Evolutionary conservation across 2,888 invertebrate genomes (phyloP).

Genomic region (Nycteola revayana): DNA sequence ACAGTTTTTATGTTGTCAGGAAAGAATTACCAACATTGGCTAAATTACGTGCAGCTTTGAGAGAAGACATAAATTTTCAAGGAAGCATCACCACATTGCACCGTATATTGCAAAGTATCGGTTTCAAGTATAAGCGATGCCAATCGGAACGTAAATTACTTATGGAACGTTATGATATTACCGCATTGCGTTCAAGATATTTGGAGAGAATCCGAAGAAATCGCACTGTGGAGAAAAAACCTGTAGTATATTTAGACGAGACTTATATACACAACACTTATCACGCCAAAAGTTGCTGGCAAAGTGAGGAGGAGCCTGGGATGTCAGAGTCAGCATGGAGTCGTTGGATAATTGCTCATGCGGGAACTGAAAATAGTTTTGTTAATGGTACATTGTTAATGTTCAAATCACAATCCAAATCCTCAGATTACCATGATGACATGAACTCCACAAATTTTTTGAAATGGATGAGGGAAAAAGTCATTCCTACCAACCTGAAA

Average conservation of each 20-base stretch:
- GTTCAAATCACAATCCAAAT: too few species aligned
- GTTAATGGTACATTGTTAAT: conserved; percentile 17
- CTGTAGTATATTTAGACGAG: too few species aligned
- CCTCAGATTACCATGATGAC: too few species aligned
- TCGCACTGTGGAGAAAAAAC: too few species aligned
- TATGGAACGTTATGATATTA: conserved; percentile 20
- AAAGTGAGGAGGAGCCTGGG: conserved; percentile 10
- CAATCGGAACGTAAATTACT: conserved; percentile 14
- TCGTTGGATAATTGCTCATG: conserved; percentile 20
- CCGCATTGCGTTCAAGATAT: conserved; percentile 19
- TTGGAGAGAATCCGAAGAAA: too few species aligned
- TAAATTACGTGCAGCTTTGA: conserved; percentile 18
- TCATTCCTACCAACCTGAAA: conserved; percentile 20
- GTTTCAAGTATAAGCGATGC: too few species aligned
- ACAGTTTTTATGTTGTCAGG: too few species aligned
- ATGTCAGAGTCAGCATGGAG: conserved; percentile 14
- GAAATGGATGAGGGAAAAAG: conserved; percentile 19
- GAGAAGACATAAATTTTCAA: conserved; percentile 19
- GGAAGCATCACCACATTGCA: too few species aligned
- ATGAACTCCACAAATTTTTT: conserved; percentile 20
- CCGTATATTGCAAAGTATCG: too few species aligned
- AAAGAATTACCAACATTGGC: too few species aligned
- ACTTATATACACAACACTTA: conserved; percentile 14
- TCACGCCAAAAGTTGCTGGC: conserved; percentile 15
- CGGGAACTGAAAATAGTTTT: too few species aligned